Evolutionary conservation across 2,888 invertebrate genomes (phyloP), one percentile per base, ranked within the genome.

Genomic region (Periphyllus acericola): DNA sequence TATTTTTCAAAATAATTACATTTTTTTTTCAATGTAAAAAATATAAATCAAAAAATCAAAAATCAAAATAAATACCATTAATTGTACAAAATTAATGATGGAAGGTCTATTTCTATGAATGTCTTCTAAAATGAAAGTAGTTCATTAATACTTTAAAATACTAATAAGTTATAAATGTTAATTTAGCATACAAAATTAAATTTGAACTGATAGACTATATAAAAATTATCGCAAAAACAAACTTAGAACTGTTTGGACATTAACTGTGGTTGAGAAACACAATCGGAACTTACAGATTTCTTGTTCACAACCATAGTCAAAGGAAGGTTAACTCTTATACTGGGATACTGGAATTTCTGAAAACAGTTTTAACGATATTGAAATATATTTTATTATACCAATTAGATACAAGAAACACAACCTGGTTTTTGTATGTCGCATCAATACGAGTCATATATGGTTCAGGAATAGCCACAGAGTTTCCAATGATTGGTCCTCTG

Each of bases 401-500:
- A 19, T 88, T n/a, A 55, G 17, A n/a, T 79, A 40, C 21, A 3
- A 36, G 3, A 29, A 36, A 17, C 52, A 66, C 92, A 92, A 94
- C 94, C 91, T 93, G 92, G 89, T 92, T 92, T 90, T 92, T 92
- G 90, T 93, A 93, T 83, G 91, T 92, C 90, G 95, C 93, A 89
- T 93, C 92, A 46, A 95, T 94, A 85, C 92, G 91, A 68, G 93
- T 93, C 71, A 95, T 91, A 90, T 92, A 93, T 0, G 97, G 97
- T 91, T 96, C 96, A 0, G 96, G 95, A 90, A 97, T 94, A 17
- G 96, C 95, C 25, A 97, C 95, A 52, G 95, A 94, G 92, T 97
- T 96, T 1, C 97, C 97, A 89, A 97, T 95, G 89, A 96, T 95
- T 84, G 96, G 95, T 74, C 97, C 97, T 91, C 94, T 94, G 0